Evolutionary conservation across 2,888 invertebrate genomes (phyloP).

Genomic region (Andrena dorsata): DNA sequence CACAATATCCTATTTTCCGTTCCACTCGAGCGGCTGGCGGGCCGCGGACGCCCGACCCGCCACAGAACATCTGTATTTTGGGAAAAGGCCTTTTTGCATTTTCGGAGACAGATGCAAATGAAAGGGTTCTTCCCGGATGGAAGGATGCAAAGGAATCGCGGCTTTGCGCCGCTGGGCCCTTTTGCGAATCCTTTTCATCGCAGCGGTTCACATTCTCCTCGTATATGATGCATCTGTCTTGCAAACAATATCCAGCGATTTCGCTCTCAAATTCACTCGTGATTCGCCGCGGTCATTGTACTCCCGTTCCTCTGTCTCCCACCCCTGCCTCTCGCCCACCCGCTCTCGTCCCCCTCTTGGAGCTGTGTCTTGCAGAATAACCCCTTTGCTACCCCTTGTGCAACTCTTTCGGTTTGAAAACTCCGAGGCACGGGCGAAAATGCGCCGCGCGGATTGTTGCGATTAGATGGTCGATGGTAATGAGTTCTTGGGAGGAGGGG

Average conservation of each 20-base stretch:
- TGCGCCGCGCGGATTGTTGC: constrained; percentile 6
- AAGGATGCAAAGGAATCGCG: constrained; percentile 70
- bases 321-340: constrained; percentile 28
- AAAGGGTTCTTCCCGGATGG: constrained; percentile 72
- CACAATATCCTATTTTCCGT: constrained; percentile 74
- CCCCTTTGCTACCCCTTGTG: constrained; percentile 53
- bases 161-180: constrained; percentile 69
- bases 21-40: constrained; percentile 76
- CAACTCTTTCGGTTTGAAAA: constrained; percentile 47
- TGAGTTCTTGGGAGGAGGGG: background rate
- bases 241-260: constrained; percentile 72
- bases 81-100: constrained; percentile 75
- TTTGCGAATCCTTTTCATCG: constrained; percentile 70
- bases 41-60: constrained; percentile 50
- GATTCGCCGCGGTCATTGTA: constrained; percentile 70
- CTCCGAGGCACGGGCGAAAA: constrained; percentile 14
- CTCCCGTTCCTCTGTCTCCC: constrained; percentile 41
- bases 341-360: constrained; percentile 33
- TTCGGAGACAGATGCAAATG: constrained; percentile 76
- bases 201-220: constrained; percentile 60
- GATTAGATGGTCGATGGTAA: background rate
- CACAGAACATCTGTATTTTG: constrained; percentile 79
- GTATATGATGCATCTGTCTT: constrained; percentile 71
- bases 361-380: constrained; percentile 65
- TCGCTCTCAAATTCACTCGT: constrained; percentile 69